Evolutionary conservation across 2,113 vertebrate species (phyloP).

Genomic region (Alethe castanea): DNA sequence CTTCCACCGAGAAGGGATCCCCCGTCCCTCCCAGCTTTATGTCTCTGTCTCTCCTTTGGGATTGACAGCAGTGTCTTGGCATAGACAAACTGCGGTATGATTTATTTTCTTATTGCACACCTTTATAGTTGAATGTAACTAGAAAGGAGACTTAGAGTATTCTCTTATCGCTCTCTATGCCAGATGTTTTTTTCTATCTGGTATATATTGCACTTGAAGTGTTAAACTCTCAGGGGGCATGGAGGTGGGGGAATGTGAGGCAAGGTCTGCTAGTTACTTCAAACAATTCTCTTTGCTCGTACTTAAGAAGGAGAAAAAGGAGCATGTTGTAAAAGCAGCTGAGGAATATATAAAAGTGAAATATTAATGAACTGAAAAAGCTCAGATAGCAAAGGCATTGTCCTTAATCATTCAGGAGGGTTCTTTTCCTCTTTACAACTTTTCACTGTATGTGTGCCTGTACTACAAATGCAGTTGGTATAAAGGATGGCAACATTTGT

Average conservation of each 20-base stretch:
- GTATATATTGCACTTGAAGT: constrained; percentile 37
- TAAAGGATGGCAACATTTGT: background rate
- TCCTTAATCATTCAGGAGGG: background rate
- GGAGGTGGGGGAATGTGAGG: constrained; percentile 19
- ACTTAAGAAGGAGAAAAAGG: constrained; percentile 48
- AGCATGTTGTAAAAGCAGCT: constrained; percentile 53
- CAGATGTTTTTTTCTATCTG: background rate
- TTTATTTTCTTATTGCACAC: background rate
- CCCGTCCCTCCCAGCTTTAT: background rate
- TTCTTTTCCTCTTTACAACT: background rate
- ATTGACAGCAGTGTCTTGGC: background rate
- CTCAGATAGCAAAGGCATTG: constrained; percentile 29
- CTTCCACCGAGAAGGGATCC: background rate
- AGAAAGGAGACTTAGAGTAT: background rate
- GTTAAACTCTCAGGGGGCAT: constrained; percentile 23
- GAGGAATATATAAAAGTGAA: constrained; percentile 68
- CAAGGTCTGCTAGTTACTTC: constrained; percentile 55
- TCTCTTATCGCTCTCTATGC: background rate
- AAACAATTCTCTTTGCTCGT: constrained; percentile 46
- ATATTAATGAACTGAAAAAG: constrained; percentile 67
- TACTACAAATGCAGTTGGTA: background rate
- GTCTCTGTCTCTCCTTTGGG: background rate
- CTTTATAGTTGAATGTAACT: constrained; percentile 16
- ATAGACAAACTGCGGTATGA: background rate
- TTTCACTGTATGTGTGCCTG: background rate